Conservation (phyloP, 2,888 invertebrate species). For the Acanthococcus lagerstroemiae region DNA sequence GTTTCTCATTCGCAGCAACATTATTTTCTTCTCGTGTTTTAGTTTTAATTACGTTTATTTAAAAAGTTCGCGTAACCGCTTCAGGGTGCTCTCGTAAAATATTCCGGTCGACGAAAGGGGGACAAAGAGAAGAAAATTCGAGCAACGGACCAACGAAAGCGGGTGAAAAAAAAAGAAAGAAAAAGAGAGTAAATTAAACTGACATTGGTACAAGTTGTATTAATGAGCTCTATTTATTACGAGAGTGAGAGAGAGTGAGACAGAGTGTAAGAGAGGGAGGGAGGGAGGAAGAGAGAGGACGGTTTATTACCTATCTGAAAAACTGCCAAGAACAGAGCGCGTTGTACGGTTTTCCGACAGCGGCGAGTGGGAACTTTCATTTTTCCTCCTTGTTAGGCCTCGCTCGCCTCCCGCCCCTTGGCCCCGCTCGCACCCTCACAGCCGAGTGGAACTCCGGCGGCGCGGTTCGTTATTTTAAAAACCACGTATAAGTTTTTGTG, state of each 20-base stretch:
- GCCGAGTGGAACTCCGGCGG: background rate
- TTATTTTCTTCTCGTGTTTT: background rate
- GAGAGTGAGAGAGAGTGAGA: background rate
- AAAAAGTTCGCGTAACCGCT: background rate
- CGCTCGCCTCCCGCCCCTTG: too few species aligned
- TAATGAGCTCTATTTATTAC: background rate
- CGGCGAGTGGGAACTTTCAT: background rate
- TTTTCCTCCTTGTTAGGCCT: too few species aligned
- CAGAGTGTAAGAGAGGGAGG: background rate
- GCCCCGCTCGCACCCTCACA: background rate
- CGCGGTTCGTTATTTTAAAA: background rate
- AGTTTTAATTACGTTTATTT: background rate
- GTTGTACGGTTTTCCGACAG: background rate
- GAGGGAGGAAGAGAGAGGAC: background rate
- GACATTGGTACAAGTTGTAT: background rate
- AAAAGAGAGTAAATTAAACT: background rate
- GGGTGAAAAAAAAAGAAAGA: background rate
- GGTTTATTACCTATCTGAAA: background rate
- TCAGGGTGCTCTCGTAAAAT: background rate
- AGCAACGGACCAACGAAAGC: too few species aligned
- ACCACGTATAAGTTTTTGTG: background rate
- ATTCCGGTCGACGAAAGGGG: background rate
- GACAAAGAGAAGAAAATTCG: background rate
- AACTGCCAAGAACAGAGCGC: background rate
- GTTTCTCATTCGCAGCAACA: too few species aligned